phyloP scores from a whole-genome alignment of 2,797 vertebrate genomes.

The Kryptolebias ocellatus region DNA sequence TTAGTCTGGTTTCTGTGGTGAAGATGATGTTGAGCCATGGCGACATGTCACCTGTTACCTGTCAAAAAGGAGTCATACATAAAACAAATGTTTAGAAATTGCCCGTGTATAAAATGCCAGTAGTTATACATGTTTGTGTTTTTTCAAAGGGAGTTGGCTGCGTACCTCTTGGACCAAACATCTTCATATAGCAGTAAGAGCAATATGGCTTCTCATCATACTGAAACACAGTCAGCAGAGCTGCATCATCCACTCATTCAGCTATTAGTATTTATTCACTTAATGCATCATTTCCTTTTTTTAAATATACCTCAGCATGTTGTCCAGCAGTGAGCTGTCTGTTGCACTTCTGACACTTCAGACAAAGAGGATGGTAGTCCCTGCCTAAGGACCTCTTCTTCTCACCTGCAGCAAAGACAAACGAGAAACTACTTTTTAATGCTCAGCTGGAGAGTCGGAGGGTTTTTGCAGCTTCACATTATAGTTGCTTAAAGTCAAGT shows the following conservation, averaged over 20 bases:
- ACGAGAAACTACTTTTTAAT: slow-evolving; percentile 3
- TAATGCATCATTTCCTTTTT: slow-evolving; percentile 5
- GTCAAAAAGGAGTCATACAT: slow-evolving; percentile 33
- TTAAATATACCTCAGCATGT: slow-evolving; percentile 79
- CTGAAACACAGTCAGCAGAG: slow-evolving; percentile 71
- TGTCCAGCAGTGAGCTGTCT: slow-evolving; percentile 84
- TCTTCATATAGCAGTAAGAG: slow-evolving; percentile 83
- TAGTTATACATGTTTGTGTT: slow-evolving; percentile 1
- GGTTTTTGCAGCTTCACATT: background rate
- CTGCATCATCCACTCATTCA: slow-evolving; percentile 14
- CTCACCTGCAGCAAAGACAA: slow-evolving; percentile 75
- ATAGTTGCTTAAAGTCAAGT: background rate
- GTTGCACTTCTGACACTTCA: slow-evolving; percentile 86
- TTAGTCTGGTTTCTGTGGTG: slow-evolving; percentile 20
- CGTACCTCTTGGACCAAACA: slow-evolving; percentile 85
- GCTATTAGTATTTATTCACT: background rate
- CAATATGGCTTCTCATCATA: slow-evolving; percentile 87
- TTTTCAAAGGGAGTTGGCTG: slow-evolving; percentile 9
- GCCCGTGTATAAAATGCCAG: background rate
- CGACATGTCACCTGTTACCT: slow-evolving; percentile 67
- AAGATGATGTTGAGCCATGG: slow-evolving; percentile 29
- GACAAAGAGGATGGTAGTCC: slow-evolving; percentile 87
- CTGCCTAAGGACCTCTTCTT: slow-evolving; percentile 84
- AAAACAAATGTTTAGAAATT: slow-evolving; percentile 20
- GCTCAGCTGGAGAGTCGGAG: background rate